Base-by-base conservation (phyloP, 2,888 invertebrate genomes). In the Phania funesta region DNA sequence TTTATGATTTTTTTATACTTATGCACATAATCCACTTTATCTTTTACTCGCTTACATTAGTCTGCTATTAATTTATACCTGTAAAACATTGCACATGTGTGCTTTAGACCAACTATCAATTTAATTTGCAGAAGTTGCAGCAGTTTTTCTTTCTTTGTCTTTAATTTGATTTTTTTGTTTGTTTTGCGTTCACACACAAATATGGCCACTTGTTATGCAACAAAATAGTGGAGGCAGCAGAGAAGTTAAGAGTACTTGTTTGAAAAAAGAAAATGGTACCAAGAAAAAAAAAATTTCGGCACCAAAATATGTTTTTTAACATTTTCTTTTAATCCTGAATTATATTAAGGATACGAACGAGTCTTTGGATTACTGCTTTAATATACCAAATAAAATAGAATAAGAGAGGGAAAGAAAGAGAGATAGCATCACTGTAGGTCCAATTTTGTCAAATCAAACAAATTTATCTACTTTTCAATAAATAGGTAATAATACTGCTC, bases 101-200 rank as follows among this genome's bases (percentile, higher is more conserved):
- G 74, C 67, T 29, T 67, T 16, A 52, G 50, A 20, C 38, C 41
- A 62, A 48, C 38, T 35, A 48, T 62, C 68, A 46, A 6, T 24
- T 41, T 44, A 38, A 16, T 80, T 80, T 76, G 67, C 71, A 80
- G 76, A 80, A 80, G 71, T 60, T 50, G 20, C 80, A 75, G 74
- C 68, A 64, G 71, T 62, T 54, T 26, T 22, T 16, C 13, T 41
- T 48, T 11, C 22, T 20, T 50, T 41, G 16, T 64, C 18, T 20
- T 22, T n/a, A n/a, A n/a, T n/a, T n/a, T n/a, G n/a, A n/a, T n/a
- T n/a, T n/a, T n/a, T n/a, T n/a, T n/a, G n/a, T n/a, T 29, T 20
- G 29, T 20, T 58, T 11, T 58, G 1, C 62, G 48, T 54, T 46
- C 9, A 16, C 35, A 20, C 32, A 56, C 46, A 41, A 58, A 35